phyloP scores from a whole-genome alignment of 1,140 invertebrate genomes.

The Brachionus angularis region DNA sequence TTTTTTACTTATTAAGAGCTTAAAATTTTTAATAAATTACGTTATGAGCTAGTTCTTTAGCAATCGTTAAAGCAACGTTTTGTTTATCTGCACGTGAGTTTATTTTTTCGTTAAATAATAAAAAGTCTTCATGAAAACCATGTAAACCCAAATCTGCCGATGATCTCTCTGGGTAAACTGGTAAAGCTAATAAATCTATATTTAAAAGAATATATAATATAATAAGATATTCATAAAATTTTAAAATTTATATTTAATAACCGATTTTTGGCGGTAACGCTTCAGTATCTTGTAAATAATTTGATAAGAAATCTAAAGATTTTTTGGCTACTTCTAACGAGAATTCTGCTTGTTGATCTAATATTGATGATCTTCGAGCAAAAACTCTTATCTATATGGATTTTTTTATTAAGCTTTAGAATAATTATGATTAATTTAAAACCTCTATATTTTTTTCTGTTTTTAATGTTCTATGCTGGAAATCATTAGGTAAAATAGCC shows the following conservation, averaged over 20 bases:
- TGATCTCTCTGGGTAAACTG: slow-evolving; percentile 86
- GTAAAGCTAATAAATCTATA: slow-evolving; percentile 82
- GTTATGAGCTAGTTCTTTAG: slow-evolving; percentile 77
- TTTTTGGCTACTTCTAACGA: not conserved
- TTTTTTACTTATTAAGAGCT: not conserved
- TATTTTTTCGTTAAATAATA: slow-evolving; percentile 66
- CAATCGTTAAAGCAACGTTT: slow-evolving; percentile 68
- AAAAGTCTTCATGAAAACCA: slow-evolving; percentile 74
- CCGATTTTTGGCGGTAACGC: slow-evolving; percentile 22
- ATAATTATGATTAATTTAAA: not conserved
- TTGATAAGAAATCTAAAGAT: not conserved
- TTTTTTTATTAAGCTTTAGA: slow-evolving; percentile 66
- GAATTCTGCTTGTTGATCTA: not conserved
- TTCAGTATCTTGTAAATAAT: slow-evolving; percentile 18
- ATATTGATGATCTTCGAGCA: not conserved
- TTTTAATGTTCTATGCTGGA: not conserved
- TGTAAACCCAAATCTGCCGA: slow-evolving; percentile 93
- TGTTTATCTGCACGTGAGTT: not conserved
- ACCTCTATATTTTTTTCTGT: not conserved
- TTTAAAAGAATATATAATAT: too few relatives aligned
- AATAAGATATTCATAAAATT: not conserved
- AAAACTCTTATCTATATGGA: not conserved
- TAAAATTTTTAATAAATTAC: not conserved
- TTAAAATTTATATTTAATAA: too few relatives aligned
- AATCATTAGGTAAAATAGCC: slow-evolving; percentile 22